Conservation (phyloP, 1,140 invertebrate genomes). For the Eulimnadia texana region DNA sequence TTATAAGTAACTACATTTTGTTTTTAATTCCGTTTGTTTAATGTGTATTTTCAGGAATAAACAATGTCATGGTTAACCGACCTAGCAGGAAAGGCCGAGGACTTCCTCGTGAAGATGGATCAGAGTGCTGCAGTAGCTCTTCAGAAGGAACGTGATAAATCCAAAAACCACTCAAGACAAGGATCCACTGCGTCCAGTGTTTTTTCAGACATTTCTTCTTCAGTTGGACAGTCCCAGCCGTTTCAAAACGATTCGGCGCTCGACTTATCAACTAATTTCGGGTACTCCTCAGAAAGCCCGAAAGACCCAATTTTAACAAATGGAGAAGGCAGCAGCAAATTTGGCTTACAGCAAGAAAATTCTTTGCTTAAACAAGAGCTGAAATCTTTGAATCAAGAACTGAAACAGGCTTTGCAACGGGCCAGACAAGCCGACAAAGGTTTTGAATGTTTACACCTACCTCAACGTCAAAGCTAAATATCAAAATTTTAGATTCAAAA, state of each 20-base stretch:
- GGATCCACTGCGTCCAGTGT: constrained; percentile 12
- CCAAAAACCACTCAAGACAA: constrained; percentile 12
- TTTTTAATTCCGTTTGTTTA: too few species aligned
- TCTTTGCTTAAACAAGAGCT: constrained; percentile 39
- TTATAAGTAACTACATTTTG: too few species aligned
- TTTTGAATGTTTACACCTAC: constrained; percentile 18
- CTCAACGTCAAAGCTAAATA: not conserved
- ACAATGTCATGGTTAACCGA: constrained; percentile 69
- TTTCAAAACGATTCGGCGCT: not conserved
- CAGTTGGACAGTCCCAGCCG: not conserved
- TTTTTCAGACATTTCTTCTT: not conserved
- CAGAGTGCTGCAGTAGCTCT: constrained; percentile 61
- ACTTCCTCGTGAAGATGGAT: constrained; percentile 68
- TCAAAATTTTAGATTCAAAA: not conserved
- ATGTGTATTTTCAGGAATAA: too few species aligned
- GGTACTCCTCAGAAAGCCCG: too few species aligned
- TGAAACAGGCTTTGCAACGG: constrained; percentile 35
- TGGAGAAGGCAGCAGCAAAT: not conserved
- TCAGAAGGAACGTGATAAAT: constrained; percentile 21
- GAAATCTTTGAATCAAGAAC: constrained; percentile 38
- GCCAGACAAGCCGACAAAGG: constrained; percentile 38
- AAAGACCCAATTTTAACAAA: too few species aligned
- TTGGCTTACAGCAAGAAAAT: constrained; percentile 27
- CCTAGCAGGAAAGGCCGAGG: constrained; percentile 66
- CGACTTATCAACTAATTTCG: not conserved